Evolutionary conservation across 1,140 invertebrate species (phyloP).

Genomic region (Leguminivora glycinivorella): DNA sequence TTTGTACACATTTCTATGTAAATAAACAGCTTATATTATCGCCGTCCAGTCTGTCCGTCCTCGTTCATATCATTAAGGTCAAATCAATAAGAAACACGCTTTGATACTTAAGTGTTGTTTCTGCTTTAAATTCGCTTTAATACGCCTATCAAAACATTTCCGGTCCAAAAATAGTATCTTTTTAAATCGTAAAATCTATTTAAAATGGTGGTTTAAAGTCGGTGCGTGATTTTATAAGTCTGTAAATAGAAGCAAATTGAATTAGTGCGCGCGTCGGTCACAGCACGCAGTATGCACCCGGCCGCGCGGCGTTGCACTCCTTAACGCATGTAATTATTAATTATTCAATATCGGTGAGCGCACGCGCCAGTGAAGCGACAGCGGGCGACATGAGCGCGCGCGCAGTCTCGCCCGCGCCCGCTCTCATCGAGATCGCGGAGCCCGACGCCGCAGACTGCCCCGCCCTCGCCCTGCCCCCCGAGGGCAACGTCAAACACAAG

Average conservation of each 20-base stretch:
- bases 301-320: not conserved
- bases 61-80: conserved; percentile 4
- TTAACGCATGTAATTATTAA: conserved; percentile 4
- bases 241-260: conserved; percentile 23
- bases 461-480: conserved; percentile 50
- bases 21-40: not conserved
- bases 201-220: not conserved
- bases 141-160: not conserved
- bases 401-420: conserved; percentile 37
- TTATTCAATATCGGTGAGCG: conserved; percentile 1
- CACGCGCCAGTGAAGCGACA: conserved; percentile 22
- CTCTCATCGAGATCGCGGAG: conserved; percentile 59
- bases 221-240: conserved; percentile 23
- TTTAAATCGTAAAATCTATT: conserved; percentile 12
- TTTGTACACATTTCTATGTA: not conserved
- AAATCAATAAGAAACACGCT: not conserved
- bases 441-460: conserved; percentile 53
- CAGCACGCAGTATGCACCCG: conserved; percentile 1
- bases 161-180: not conserved
- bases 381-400: conserved; percentile 34
- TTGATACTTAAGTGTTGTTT: not conserved
- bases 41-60: not conserved
- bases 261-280: not conserved
- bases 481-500: conserved; percentile 60
- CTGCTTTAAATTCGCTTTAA: not conserved